Conservation (phyloP, 2,888 invertebrate species). For the Sympetrum striolatum region DNA sequence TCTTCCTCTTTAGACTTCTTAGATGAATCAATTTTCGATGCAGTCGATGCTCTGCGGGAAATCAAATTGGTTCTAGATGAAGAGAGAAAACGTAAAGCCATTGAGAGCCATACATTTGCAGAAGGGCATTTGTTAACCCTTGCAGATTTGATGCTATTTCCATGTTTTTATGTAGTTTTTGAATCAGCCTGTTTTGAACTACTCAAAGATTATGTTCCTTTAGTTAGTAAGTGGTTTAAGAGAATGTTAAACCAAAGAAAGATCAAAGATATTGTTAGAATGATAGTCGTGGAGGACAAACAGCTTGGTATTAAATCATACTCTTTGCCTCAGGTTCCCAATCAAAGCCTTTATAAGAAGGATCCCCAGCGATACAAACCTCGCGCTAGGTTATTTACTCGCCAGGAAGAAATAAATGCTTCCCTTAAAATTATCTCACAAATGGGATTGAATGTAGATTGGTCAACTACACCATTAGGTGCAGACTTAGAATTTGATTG, state of each 20-base stretch:
- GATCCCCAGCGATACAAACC: slow-evolving; percentile 80
- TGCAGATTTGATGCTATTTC: slow-evolving; percentile 81
- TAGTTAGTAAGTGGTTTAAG: slow-evolving; percentile 70
- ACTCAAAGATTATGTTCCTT: slow-evolving; percentile 64
- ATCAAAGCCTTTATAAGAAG: slow-evolving; percentile 77
- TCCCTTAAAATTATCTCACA: slow-evolving; percentile 61
- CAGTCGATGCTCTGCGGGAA: no score
- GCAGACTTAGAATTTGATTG: slow-evolving; percentile 67
- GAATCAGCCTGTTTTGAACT: slow-evolving; percentile 58
- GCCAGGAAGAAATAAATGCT: slow-evolving; percentile 75
- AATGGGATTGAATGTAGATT: slow-evolving; percentile 55
- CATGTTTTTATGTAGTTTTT: slow-evolving; percentile 71
- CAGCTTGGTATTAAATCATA: background rate
- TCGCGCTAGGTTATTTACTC: slow-evolving; percentile 75
- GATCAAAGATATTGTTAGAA: slow-evolving; percentile 51
- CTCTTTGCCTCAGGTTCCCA: slow-evolving; percentile 62
- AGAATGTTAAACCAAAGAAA: slow-evolving; percentile 54
- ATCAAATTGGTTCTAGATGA: slow-evolving; percentile 55
- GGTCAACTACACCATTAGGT: slow-evolving; percentile 57
- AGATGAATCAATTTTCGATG: no score
- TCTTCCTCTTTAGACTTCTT: no score
- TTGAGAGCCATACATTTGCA: slow-evolving; percentile 79
- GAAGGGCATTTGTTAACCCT: slow-evolving; percentile 84
- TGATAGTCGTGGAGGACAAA: slow-evolving; percentile 51
- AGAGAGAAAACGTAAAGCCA: slow-evolving; percentile 58